Conservation (phyloP, 1,140 invertebrate genomes). For the Nebria ingens region DNA sequence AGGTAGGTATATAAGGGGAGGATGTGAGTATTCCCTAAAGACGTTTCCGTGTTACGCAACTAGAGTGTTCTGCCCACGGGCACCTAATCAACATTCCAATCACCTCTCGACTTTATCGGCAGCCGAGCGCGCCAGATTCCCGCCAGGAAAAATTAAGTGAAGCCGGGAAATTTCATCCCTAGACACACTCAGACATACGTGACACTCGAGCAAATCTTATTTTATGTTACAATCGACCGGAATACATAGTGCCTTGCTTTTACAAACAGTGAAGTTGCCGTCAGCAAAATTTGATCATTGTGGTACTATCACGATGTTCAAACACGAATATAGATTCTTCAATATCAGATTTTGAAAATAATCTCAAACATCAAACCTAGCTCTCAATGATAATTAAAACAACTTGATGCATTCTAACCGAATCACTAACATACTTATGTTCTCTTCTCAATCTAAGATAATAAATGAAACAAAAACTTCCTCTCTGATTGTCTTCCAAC, state of each 20-base stretch:
- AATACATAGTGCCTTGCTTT: conserved; percentile 16
- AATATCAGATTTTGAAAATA: too few relatives aligned
- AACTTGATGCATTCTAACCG: too few relatives aligned
- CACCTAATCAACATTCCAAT: conserved; percentile 32
- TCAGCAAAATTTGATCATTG: too few relatives aligned
- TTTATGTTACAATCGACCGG: conserved; percentile 24
- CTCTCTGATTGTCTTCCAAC: too few relatives aligned
- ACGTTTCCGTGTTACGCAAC: neutral
- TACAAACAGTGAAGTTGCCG: neutral
- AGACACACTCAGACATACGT: conserved; percentile 15
- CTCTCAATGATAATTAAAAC: too few relatives aligned
- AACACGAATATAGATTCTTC: too few relatives aligned
- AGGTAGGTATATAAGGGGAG: neutral
- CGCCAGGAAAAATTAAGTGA: conserved; percentile 30
- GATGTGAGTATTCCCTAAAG: neutral
- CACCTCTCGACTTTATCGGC: conserved; percentile 31
- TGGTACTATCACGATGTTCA: too few relatives aligned
- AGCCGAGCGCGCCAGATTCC: conserved; percentile 22
- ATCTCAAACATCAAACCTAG: too few relatives aligned
- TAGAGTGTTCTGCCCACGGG: neutral
- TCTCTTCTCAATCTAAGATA: too few relatives aligned
- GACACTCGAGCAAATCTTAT: conserved; percentile 22
- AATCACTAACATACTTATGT: too few relatives aligned
- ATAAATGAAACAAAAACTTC: too few relatives aligned
- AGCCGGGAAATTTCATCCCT: conserved; percentile 23